Conservation (phyloP, 2,113 vertebrate species). For the Turnix velox region DNA sequence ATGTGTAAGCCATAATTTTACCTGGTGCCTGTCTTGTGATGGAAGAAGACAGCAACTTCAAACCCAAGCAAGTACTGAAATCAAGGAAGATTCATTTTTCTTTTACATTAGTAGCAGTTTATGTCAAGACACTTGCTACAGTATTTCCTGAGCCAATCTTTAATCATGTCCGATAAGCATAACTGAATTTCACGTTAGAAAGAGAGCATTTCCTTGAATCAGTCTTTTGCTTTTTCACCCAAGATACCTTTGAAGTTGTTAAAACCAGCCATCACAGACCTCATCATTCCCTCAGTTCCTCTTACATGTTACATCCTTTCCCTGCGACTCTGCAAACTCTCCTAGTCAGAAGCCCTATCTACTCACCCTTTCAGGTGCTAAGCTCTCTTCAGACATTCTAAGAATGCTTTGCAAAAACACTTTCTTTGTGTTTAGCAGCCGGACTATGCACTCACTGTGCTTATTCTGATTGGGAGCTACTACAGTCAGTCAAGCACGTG, state of each 20-base stretch:
- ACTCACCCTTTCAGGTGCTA: neutral
- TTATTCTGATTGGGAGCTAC: neutral
- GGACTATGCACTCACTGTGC: neutral
- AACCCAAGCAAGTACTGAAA: neutral
- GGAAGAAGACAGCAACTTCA: neutral
- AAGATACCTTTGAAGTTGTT: neutral
- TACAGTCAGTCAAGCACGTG: neutral
- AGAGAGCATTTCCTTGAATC: neutral
- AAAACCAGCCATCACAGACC: neutral
- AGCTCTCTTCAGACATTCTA: neutral
- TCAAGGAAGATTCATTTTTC: neutral
- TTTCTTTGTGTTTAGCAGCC: neutral
- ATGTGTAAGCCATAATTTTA: neutral
- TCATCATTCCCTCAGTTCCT: neutral
- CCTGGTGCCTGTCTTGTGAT: neutral
- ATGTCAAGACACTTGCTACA: neutral
- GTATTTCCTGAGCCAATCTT: neutral
- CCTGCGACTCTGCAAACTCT: neutral
- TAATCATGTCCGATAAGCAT: neutral
- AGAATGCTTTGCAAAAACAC: neutral
- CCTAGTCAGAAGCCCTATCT: neutral
- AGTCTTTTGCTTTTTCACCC: neutral
- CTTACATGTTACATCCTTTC: accelerated
- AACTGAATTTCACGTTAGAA: neutral
- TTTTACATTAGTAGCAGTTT: neutral